Evolutionary conservation across 2,113 vertebrate species (phyloP).

Genomic region (Podilymbus podiceps): DNA sequence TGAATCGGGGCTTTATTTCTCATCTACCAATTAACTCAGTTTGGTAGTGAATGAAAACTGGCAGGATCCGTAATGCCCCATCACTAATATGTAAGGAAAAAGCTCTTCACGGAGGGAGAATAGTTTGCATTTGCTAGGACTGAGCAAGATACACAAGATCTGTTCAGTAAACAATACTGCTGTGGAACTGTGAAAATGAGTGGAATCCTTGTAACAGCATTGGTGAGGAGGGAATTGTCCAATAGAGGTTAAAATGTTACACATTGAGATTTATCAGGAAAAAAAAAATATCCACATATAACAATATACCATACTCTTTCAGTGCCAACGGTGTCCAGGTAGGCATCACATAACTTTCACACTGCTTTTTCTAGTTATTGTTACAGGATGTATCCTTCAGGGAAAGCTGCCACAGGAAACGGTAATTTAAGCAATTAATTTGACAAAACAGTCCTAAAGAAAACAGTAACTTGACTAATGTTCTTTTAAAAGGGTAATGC

Average conservation of each 20-base stretch:
- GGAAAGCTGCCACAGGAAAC: background rate
- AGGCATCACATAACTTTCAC: background rate
- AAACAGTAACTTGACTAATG: background rate
- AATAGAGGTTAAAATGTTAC: background rate
- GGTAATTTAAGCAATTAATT: background rate
- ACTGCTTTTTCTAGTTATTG: too few relatives aligned
- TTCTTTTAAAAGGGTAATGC: background rate
- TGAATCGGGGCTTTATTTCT: background rate
- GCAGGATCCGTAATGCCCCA: background rate
- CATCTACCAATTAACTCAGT: background rate
- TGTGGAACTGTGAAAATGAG: background rate
- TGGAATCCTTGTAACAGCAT: background rate
- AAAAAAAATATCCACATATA: background rate
- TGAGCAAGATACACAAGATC: background rate
- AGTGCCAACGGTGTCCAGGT: background rate
- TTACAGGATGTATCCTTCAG: background rate
- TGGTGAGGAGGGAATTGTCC: background rate
- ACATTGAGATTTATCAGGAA: background rate
- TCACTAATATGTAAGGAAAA: background rate
- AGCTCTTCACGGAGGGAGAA: background rate
- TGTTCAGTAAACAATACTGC: background rate
- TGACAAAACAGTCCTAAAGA: background rate
- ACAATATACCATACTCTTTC: background rate
- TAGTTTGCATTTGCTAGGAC: background rate
- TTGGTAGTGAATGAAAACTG: background rate